Base-by-base conservation (phyloP, 2,113 vertebrate genomes). In the Lepus europaeus region DNA sequence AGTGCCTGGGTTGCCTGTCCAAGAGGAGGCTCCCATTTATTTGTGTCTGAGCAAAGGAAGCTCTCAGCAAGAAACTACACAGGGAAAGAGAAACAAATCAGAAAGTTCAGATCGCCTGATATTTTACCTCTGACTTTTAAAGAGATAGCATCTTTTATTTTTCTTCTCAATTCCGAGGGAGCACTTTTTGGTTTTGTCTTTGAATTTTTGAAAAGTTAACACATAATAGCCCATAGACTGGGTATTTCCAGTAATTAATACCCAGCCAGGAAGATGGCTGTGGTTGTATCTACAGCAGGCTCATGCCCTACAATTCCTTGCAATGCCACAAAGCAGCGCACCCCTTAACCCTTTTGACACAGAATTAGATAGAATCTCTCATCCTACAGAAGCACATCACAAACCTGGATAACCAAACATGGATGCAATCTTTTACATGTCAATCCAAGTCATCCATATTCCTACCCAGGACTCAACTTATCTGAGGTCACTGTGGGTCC, bases 131-230 rank as follows among this genome's bases (percentile, higher is more conserved):
- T 31, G 25, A 88, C 45, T 79, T 78, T 90, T 25, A 76, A 70
- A 72, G 66, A 66, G 4, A 31, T 16, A 88, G 23, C 31, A 33
- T 22, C 33, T 39, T 86, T 7, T 82, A 3, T 74, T 73, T 87
- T 69, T 29, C 36, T 45, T 20, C 81, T 49, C 14, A 68, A 68
- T 31, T 14, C 12, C n/a, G 70, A 83, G 51, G 93, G 4, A 45
- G 2, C 6, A 2, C 45, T 68, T 68, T 81, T 70, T 69, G 36
- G 25, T 39, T 61, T 51, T 70, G 23, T 49, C 56, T 82, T 36
- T 69, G 79, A 70, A 13, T 9, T 73, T 88, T n/a, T 68, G 20
- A 72, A 69, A 74, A 27, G 33, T 82, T 63, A 93, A 89, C 87
- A 70, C 31, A 53, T 1, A 73, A 10, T 73, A 72, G 63, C 13